Base-by-base conservation (phyloP, 2,113 vertebrate species). In the Pangasianodon gigas region DNA sequence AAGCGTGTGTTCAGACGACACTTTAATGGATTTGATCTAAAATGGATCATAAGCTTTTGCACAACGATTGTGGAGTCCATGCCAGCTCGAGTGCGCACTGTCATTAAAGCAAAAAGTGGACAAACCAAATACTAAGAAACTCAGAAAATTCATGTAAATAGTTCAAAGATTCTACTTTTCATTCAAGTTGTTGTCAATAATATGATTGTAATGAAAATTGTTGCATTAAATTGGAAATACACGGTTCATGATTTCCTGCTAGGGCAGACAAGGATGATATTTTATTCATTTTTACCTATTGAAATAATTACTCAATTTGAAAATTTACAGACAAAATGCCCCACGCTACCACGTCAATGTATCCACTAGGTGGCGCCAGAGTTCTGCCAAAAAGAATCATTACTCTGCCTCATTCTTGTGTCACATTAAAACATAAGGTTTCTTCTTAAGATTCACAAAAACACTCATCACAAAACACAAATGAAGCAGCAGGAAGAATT, bases 331-430 rank as follows among this genome's bases (percentile, higher is more conserved):
- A 4, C 26, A 48, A 80, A 29, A 80, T 80, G 13, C 26, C 77
- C 26, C 77, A 51, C 6, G 21, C 44, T 46, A 14, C 44, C 19
- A 77, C 41, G 13, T 26, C 41, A 77, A 26, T 18, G 5, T 77
- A 44, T n/a, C 13, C 95, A 93, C 94, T 89, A 96, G 95, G 93
- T 92, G 93, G 94, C 89, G 92, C 58, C 91, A 92, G 13, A 87
- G 13, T 6, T 92, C 90, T 88, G 62, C 32, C 1, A 41, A 92
- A 10, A 54, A 44, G 21, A n/a, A 65, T 29, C 14, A 29, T 62
- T 14, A 14, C 58, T 84, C 14, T 6, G 44, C 26, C 11, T 48
- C 41, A n/a, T 85, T 29, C 6, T 65, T 67, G 48, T 80, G 19
- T 13, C 8, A 1, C 8, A 1, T 21, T 74, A 32, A 32, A 32